phyloP scores from a whole-genome alignment of 1,140 invertebrate genomes.

The Lucilia cuprina region DNA sequence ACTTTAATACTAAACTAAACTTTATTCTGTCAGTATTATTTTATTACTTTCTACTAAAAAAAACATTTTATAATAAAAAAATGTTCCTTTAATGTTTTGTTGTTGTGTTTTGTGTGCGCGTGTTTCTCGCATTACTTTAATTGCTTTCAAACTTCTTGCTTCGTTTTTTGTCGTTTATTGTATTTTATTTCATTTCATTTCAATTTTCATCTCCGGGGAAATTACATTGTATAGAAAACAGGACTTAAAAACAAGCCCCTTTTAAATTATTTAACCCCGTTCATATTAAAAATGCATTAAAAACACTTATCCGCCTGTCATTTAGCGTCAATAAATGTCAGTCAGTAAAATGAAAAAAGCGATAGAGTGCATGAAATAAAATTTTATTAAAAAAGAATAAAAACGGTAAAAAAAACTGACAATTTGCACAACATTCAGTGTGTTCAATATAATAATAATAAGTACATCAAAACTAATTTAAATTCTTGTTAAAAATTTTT shows the following conservation, averaged over 20 bases:
- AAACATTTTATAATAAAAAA: no score
- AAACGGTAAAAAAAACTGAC: background rate
- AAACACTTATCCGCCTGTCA: constrained; percentile 16
- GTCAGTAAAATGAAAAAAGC: background rate
- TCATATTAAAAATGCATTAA: constrained; percentile 12
- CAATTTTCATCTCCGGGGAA: background rate
- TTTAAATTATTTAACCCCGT: background rate
- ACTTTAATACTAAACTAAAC: no score
- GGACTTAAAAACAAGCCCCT: background rate
- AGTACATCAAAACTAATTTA: no score
- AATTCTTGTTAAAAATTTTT: no score
- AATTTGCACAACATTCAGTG: background rate
- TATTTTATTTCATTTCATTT: background rate
- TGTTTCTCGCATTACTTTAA: no score
- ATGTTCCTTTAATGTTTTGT: no score
- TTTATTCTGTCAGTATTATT: no score
- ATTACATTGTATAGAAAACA: background rate
- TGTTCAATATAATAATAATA: background rate
- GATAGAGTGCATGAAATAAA: no score
- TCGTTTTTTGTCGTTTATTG: no score
- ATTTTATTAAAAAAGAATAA: background rate
- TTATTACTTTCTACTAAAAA: no score
- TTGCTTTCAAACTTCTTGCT: no score
- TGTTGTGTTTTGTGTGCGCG: no score
- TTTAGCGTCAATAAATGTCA: constrained; percentile 28